These are phyloP conservation scores for Thera obeliscata DNA, from an alignment of 2,888 invertebrate species.

Conservation along the genomic window DNA sequence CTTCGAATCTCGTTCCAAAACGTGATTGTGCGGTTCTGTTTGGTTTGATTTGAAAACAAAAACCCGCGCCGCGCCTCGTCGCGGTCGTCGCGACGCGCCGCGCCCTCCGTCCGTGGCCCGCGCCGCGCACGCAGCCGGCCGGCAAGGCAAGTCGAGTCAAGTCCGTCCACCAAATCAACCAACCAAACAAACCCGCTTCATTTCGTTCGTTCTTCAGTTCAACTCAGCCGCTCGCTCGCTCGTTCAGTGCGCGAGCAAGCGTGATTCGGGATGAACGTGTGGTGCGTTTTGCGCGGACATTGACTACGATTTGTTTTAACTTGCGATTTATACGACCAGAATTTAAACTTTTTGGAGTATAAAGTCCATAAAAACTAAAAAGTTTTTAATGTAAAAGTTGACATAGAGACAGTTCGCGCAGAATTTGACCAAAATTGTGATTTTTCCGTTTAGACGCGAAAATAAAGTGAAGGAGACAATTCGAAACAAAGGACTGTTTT, in stretches of 20 bases:
- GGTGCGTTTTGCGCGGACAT: constrained; percentile 84
- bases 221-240: constrained; percentile 28
- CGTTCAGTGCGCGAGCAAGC: constrained; percentile 83
- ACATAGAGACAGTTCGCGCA: constrained; percentile 78
- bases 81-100: constrained; percentile 47
- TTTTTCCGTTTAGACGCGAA: constrained; percentile 83
- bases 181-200: constrained; percentile 11
- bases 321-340: constrained; percentile 80
- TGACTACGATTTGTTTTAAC: constrained; percentile 79
- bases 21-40: constrained; percentile 64
- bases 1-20: constrained; percentile 72
- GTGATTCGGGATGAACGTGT: constrained; percentile 85
- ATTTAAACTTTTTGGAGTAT: constrained; percentile 77
- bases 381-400: constrained; percentile 70
- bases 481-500: constrained; percentile 84
- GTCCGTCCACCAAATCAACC: neutral
- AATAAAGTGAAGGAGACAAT: constrained; percentile 73
- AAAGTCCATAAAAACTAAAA: constrained; percentile 70
- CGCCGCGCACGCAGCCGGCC: neutral
- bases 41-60: constrained; percentile 79
- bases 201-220: constrained; percentile 10
- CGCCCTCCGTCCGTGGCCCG: neutral
- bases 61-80: constrained; percentile 40
- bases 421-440: constrained; percentile 79
- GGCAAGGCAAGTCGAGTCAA: neutral